phyloP scores from a whole-genome alignment of 2,888 invertebrate genomes.

The Pantelozetes paolii region DNA sequence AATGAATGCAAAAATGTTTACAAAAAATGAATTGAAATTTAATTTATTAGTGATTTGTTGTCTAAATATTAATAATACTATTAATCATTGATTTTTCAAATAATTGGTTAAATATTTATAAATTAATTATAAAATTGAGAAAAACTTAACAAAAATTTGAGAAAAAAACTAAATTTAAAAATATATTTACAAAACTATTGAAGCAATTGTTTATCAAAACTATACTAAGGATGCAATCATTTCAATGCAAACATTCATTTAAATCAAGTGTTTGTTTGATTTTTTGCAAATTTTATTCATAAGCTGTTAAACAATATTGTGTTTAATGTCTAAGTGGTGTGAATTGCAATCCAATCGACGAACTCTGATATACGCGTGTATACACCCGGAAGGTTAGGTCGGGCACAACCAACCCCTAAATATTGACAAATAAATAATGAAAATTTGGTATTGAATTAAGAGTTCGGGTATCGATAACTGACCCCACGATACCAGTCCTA shows the following conservation, averaged over 20 bases:
- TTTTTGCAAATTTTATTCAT: not conserved
- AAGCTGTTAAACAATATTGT: not conserved
- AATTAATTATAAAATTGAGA: not conserved
- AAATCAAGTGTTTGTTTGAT: not conserved
- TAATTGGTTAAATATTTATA: not conserved
- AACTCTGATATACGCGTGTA: slow-evolving; percentile 48
- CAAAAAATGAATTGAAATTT: not conserved
- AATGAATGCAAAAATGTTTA: too few relatives aligned
- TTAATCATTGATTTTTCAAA: not conserved
- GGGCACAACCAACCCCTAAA: slow-evolving; percentile 48
- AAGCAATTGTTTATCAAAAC: not conserved
- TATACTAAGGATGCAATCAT: not conserved
- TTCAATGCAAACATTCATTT: slow-evolving; percentile 1
- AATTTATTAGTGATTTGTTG: too few relatives aligned
- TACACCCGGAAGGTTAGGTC: slow-evolving; percentile 49
- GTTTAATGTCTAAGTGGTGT: slow-evolving; percentile 37
- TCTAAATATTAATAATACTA: too few relatives aligned
- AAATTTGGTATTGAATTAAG: not conserved
- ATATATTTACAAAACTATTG: slow-evolving; percentile 2
- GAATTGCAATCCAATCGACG: slow-evolving; percentile 48
- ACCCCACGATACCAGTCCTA: slow-evolving; percentile 47
- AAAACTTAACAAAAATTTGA: slow-evolving; percentile 11
- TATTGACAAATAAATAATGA: not conserved
- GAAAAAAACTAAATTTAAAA: not conserved
- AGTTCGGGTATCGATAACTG: not conserved